These are phyloP conservation scores for Drosophila littoralis DNA, from an alignment of 1,140 invertebrate species.

Conservation along the genomic window DNA sequence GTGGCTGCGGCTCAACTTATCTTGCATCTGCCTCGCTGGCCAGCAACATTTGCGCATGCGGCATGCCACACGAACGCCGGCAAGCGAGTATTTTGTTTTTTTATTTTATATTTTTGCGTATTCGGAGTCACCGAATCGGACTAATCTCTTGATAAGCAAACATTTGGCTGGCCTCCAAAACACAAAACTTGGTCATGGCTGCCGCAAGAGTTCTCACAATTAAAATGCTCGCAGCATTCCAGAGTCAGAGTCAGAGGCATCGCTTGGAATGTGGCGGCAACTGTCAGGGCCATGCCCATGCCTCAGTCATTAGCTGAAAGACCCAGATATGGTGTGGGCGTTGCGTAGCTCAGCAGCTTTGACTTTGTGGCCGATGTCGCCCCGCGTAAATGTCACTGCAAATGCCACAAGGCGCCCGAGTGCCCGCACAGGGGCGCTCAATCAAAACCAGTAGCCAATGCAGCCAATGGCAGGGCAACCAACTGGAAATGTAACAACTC, in stretches of 20 bases:
- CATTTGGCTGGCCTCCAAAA: slow-evolving; percentile 47
- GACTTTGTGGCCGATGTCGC: slow-evolving; percentile 67
- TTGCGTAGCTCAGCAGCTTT: slow-evolving; percentile 75
- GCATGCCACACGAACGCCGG: slow-evolving; percentile 29
- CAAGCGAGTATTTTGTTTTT: not conserved
- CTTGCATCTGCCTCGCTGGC: slow-evolving; percentile 46
- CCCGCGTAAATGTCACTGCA: slow-evolving; percentile 73
- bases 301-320: slow-evolving; percentile 7
- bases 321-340: slow-evolving; percentile 56
- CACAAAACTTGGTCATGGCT: slow-evolving; percentile 64
- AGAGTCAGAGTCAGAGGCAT: slow-evolving; percentile 41
- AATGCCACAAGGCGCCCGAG: slow-evolving; percentile 55
- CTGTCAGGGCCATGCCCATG: slow-evolving; percentile 39
- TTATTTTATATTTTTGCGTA: slow-evolving; percentile 25
- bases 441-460: slow-evolving; percentile 69
- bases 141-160: slow-evolving; percentile 61
- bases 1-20: slow-evolving; percentile 27
- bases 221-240: slow-evolving; percentile 68
- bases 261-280: slow-evolving; percentile 71
- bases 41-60: slow-evolving; percentile 38
- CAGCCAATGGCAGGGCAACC: slow-evolving; percentile 43
- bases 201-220: slow-evolving; percentile 72
- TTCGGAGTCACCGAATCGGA: slow-evolving; percentile 58
- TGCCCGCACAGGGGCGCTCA: slow-evolving; percentile 43
- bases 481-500: slow-evolving; percentile 69